Evolutionary conservation across 2,113 vertebrate species (phyloP), one percentile per base, ranked within the genome.

Genomic region (Bostrychus sinensis): DNA sequence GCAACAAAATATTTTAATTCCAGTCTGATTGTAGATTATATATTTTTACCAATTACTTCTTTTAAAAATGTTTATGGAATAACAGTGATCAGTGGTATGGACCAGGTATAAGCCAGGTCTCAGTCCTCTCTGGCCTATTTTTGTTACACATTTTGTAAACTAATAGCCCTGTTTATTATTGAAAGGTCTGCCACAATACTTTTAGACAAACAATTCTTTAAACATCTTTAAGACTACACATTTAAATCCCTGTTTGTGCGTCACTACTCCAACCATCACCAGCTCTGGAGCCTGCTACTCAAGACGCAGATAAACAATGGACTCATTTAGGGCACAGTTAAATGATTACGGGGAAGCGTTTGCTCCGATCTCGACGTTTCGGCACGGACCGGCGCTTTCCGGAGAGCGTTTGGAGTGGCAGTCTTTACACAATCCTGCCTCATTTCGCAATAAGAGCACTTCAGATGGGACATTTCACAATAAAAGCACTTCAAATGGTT

Each of bases 381-480:
- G 82, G 87, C 75, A 82, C 81, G 70, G 86, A 75, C 76, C 76
- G 88, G 80, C 60, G 77, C 83, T 81, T 86, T 89, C 84, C 73
- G 64, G 79, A 80, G 72, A 34, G 74, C 56, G 82, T 92, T 91
- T 92, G 90, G 90, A 91, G 91, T 89, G 90, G 85, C 89, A 87
- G 84, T 88, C 84, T 88, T 89, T 86, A 86, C 79, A 86, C 78
- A 88, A 81, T 77, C 80, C 83, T 87, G 89, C 86, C 87, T 90
- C 89, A 91, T 88, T 91, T 88, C 89, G 89, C 89, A 87, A 88
- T 88, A 84, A 88, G 85, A 83, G 75, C 78, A 77, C 82, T 90
- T 92, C 80, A 81, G 76, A 81, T 84, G 80, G 74, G 75, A 75
- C 83, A 90, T 89, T 91, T 89, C 89, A 89, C 87, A 88, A 89